Conservation (phyloP, 2,797 vertebrate species). For the Gambusia yucatana region DNA sequence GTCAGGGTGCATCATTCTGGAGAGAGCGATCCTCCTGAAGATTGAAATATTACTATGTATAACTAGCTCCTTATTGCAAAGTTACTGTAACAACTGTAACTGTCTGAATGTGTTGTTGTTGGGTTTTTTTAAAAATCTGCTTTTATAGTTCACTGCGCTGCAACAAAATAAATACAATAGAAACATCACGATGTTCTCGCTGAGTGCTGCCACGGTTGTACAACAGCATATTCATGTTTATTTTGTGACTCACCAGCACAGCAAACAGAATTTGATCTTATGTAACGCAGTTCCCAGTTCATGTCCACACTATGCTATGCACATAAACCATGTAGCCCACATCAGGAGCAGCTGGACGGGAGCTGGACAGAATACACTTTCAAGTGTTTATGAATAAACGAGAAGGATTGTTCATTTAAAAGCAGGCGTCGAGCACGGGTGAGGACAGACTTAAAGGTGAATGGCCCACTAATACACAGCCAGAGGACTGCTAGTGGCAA, state of each 20-base stretch:
- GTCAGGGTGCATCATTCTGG: neutral
- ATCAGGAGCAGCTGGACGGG: neutral
- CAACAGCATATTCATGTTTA: neutral
- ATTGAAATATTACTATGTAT: neutral
- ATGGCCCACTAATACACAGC: constrained; percentile 91
- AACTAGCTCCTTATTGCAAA: neutral
- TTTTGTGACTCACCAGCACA: neutral
- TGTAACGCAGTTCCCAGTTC: neutral
- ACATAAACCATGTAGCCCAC: neutral
- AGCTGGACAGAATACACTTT: neutral
- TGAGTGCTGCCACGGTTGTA: neutral
- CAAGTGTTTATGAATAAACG: neutral
- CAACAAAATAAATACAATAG: neutral
- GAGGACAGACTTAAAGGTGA: constrained; percentile 85
- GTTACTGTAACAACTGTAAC: neutral
- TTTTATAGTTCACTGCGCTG: neutral
- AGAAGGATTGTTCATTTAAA: constrained; percentile 64
- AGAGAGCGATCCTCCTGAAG: neutral
- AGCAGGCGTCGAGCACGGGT: constrained; percentile 76
- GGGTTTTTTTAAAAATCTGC: neutral
- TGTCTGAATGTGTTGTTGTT: neutral
- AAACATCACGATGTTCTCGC: neutral
- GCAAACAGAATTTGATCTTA: neutral
- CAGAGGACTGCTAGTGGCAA: constrained; percentile 94
- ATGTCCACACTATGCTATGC: neutral